Evolutionary conservation across 2,797 vertebrate species (phyloP).

Genomic region (Lutjanus argentimaculatus): DNA sequence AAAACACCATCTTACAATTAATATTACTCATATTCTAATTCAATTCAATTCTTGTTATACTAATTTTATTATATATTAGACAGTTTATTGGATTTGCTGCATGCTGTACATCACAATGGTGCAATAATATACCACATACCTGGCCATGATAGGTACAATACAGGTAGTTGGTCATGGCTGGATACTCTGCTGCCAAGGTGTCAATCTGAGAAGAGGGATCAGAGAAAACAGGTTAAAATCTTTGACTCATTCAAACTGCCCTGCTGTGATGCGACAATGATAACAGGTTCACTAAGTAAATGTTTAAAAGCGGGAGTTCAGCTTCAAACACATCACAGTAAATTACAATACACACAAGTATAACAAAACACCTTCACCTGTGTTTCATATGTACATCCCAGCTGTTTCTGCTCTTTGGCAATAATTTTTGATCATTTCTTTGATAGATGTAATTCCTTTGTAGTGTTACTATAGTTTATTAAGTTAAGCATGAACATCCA

Average conservation of each 20-base stretch:
- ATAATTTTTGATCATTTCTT: too few species aligned
- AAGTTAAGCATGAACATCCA: neutral
- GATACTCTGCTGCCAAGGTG: conserved; percentile 95
- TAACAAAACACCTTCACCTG: too few species aligned
- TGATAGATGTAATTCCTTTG: neutral
- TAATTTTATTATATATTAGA: neutral
- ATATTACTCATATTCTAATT: neutral
- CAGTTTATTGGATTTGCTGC: neutral
- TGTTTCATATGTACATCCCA: too few species aligned
- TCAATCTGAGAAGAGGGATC: conserved; percentile 88
- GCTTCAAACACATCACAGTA: too few species aligned
- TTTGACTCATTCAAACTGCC: neutral
- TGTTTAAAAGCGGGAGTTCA: neutral
- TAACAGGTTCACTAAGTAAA: neutral
- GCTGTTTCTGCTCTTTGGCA: too few species aligned
- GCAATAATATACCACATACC: conserved; percentile 81
- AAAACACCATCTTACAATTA: neutral
- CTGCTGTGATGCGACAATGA: neutral
- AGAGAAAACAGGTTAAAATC: neutral
- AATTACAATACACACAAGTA: too few species aligned
- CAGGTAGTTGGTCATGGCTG: conserved; percentile 95
- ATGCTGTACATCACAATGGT: neutral
- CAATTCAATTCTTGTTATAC: too few species aligned
- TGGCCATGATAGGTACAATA: conserved; percentile 94
- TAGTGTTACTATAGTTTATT: neutral